Evolutionary conservation across 2,888 invertebrate genomes (phyloP), one percentile per base, ranked within the genome.

Genomic region (Lepidocyrtoides sp.): DNA sequence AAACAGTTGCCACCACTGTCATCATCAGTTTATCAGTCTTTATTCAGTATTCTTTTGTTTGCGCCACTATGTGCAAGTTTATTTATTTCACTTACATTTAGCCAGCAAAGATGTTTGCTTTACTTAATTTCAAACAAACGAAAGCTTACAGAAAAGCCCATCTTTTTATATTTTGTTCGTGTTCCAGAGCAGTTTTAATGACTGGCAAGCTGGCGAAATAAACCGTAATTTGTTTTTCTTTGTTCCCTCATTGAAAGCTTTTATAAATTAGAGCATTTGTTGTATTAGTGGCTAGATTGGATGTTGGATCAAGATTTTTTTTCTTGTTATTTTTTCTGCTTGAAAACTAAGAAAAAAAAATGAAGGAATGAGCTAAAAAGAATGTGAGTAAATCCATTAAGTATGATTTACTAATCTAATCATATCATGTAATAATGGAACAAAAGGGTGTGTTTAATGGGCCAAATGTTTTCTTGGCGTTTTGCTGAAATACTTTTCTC

Each of bases 401-500:
- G 79, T 85, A 85, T 90, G 90, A 90, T 90, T 90, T 90, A 85
- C 90, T 90, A 90, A 90, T 90, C 89, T 90, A 90, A 90, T 85
- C 90, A 75, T 85, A 91, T 91, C 75, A 91, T 93, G 83, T 91
- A 92, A 91, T 89, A 91, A 92, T 91, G 87, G 91, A 92, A 85
- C 75, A 87, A 91, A 91, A 93, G 93, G 93, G 93, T 93, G 93
- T 93, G 93, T 93, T 93, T 93, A 93, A 93, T 93, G 93, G 92
- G 86, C 81, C 77, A 91, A 93, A 93, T 92, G 91, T 91, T 91
- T 88, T 92, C 83, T 91, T 85, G 89, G 87, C 89, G 83, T 90
- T 86, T 36, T 86, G 83, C 72, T 81, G 82, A 85, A 91, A 85
- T 84, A 66, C 41, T 82, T 86, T 84, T 91, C 85, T 91, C 75